phyloP scores from a whole-genome alignment of 2,888 invertebrate species.

The Nomada flava region DNA sequence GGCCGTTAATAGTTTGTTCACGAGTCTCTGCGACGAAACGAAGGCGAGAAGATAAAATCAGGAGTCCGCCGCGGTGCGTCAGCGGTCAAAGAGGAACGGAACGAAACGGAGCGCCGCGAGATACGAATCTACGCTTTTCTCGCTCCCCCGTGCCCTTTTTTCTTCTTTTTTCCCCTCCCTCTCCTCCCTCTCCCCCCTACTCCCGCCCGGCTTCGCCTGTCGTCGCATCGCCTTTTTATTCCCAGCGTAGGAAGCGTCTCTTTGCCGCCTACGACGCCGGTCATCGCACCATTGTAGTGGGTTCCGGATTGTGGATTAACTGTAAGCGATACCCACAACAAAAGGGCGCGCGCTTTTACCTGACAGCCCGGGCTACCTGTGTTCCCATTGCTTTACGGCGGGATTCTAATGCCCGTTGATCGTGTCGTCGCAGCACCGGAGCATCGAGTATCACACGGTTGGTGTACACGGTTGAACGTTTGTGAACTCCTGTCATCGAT shows the following conservation, averaged over 20 bases:
- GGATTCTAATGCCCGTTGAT: constrained; percentile 32
- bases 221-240: constrained; percentile 45
- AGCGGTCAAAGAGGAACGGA: constrained; percentile 58
- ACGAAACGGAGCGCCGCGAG: constrained; percentile 46
- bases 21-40: constrained; percentile 58
- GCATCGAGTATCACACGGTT: neutral
- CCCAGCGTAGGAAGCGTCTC: constrained; percentile 16
- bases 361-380: constrained; percentile 56
- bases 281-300: constrained; percentile 71
- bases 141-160: constrained; percentile 28
- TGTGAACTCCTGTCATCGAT: neutral
- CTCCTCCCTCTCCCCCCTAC: neutral
- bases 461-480: neutral
- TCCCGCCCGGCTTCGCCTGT: constrained; percentile 10
- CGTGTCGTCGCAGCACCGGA: constrained; percentile 22
- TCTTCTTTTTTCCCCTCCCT: constrained; percentile 21
- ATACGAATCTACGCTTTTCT: constrained; percentile 62
- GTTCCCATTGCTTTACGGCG: constrained; percentile 37
- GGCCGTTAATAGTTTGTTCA: constrained; percentile 68
- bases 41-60: constrained; percentile 65
- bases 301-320: constrained; percentile 76
- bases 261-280: constrained; percentile 44
- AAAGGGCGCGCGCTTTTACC: constrained; percentile 61
- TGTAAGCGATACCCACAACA: constrained; percentile 78
- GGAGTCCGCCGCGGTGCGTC: constrained; percentile 58